Conservation (phyloP, 2,113 vertebrate species). For the Odontophorus gujanensis region DNA sequence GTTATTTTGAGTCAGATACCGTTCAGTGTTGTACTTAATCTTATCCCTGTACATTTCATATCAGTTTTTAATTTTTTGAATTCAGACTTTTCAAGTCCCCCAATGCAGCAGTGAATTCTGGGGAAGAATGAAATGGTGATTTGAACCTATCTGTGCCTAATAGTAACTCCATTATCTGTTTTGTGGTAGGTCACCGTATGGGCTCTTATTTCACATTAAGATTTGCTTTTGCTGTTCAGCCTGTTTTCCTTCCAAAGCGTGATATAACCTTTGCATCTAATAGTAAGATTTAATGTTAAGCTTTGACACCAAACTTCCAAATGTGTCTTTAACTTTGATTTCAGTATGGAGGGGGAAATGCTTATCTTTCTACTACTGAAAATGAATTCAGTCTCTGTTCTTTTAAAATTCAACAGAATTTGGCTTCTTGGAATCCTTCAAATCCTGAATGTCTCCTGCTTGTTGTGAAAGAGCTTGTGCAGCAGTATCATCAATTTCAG, state of each 20-base stretch:
- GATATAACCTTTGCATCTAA: neutral
- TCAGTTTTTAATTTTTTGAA: neutral
- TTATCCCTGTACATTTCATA: neutral
- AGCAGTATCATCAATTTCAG: constrained; percentile 97
- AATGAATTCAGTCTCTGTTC: neutral
- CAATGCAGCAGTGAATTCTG: neutral
- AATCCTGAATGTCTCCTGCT: constrained; percentile 92
- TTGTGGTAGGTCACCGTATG: neutral
- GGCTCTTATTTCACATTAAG: neutral
- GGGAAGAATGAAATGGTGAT: neutral
- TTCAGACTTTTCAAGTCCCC: neutral
- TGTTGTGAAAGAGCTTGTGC: constrained; percentile 96
- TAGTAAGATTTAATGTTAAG: neutral
- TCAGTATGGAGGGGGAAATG: neutral
- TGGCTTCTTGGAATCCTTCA: constrained; percentile 91
- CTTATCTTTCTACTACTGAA: neutral
- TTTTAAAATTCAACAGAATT: constrained; percentile 81
- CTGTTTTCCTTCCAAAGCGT: neutral
- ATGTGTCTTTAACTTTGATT: neutral
- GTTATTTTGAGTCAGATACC: neutral
- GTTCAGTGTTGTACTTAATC: neutral
- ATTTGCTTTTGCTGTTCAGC: neutral
- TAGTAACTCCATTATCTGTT: neutral
- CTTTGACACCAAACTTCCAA: neutral
- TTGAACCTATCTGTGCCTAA: neutral